Base-by-base conservation (phyloP, 2,888 invertebrate species). In the Dinocampus coccinellae region DNA sequence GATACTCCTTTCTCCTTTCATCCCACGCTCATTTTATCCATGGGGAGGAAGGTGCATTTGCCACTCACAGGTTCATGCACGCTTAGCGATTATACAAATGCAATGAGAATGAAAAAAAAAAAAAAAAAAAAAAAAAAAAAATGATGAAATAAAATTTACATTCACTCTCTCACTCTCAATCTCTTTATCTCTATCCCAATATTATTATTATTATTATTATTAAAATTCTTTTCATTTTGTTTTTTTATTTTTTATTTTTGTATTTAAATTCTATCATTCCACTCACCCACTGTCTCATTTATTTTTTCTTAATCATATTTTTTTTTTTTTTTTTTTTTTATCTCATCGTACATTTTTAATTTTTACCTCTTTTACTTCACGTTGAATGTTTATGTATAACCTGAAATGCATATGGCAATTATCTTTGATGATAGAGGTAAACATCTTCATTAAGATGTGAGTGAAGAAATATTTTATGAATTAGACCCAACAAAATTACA, bases 1-100 rank as follows among this genome's bases (percentile, higher is more conserved):
- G 64, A 70, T 70, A 70, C 53, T 70, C 70, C 65, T 70, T 70
- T 65, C 60, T 65, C 58, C 70, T 65, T 62, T 65, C 70, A 65
- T 70, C 70, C 70, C 70, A 70, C 70, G 65, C 70, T 64, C 36
- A 33, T 58, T 68, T 58, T 29, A 60, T 60, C 16, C 22, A 42
- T 29, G 7, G 52, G 22, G 20, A 7, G 29, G 39, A 47, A 42
- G 29, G 29, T 52, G 47, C 39, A 33, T 53, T 62, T 62, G 36
- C 52, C 13, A 42, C 47, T 52, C 52, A 36, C 63, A 63, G 69
- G 53, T 63, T 69, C 63, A 63, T 63, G 62, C 42, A 55, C 63
- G 11, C 20, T 42, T 16, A n/a, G 39, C 57, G 52, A 53, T 55
- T 63, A 69, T 62, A 42, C 62, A 57, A 39, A 57, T 24, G 33